A percentile compares a stretch with the other conserved stretches of the same genome.
Evolutionary conservation across 2,113 vertebrate genomes (phyloP).

Genomic region (Jaculus jaculus): DNA sequence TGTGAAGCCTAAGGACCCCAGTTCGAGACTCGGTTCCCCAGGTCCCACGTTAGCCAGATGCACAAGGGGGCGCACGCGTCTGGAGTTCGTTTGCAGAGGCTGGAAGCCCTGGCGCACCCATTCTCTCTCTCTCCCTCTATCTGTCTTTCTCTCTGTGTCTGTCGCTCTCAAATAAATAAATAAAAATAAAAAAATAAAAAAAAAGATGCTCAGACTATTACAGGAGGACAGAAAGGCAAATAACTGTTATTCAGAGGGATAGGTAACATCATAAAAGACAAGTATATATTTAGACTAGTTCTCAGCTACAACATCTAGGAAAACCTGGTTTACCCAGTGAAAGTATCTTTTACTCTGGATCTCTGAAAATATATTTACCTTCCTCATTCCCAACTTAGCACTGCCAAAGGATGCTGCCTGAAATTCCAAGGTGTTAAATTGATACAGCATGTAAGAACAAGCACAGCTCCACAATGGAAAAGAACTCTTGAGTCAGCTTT

Average conservation of each 20-base stretch:
- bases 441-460: slow-evolving; percentile 69
- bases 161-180: no score
- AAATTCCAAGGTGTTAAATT: slow-evolving; percentile 52
- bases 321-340: not conserved
- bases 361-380: slow-evolving; percentile 61
- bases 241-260: not conserved
- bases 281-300: slow-evolving; percentile 7
- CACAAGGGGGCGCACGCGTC: no score
- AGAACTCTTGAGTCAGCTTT: slow-evolving; percentile 70
- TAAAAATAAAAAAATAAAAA: no score
- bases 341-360: slow-evolving; percentile 44
- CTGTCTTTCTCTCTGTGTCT: no score
- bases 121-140: no score
- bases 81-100: no score
- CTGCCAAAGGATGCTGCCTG: slow-evolving; percentile 48
- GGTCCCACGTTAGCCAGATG: no score
- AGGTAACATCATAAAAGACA: slow-evolving; percentile 13
- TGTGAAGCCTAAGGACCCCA: no score
- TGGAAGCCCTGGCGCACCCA: no score
- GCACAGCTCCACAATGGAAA: slow-evolving; percentile 56
- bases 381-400: slow-evolving; percentile 52
- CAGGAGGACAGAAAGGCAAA: slow-evolving; percentile 37
- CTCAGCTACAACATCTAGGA: not conserved
- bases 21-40: no score
- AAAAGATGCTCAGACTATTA: no score